Base-by-base conservation (phyloP, 2,888 invertebrate genomes). In the Dioctria linearis region DNA sequence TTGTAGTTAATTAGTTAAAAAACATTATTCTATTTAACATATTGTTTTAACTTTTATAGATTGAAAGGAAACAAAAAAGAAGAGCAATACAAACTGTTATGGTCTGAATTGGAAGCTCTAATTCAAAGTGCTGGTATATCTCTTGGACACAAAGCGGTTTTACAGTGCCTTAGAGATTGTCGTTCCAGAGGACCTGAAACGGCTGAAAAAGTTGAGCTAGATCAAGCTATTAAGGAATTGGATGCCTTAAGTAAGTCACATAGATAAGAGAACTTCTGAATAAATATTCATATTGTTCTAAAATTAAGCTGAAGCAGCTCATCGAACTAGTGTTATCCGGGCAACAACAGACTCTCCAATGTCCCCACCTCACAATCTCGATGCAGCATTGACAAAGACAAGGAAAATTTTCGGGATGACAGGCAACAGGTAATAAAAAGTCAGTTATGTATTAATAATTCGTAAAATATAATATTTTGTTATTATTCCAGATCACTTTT, bases 11-110 rank as follows among this genome's bases (percentile, higher is more conserved):
- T 25, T 25, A 2, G 25, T 25, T 25, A 25, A 25, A 25, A 25
- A 25, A 25, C 25, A 25, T 25, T 25, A 25, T 25, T 25, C 25
- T 25, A 25, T 25, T 25, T 25, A 25, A 25, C 25, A 25, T 25
- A 25, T 25, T 25, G 25, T 25, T 25, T 25, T 25, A 25, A 25
- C 25, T 25, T 25, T 25, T 82, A 0, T 67, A 88, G 88, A 42
- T 80, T 87, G 3, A 88, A 88, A 84, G 90, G 90, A 1, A 89
- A 89, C 8, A 93, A 94, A 39, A 92, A 94, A 83, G 97, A 98
- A 85, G 98, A 98, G 86, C 96, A 97, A 85, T 98, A 98, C 90
- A 93, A 95, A 66, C 92, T 95, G 43, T 92, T 98, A 87, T 98
- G 98, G 95, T 91, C 92, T 46, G 98, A 98, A 87, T 88, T 98